Evolutionary conservation across 53 echinoderm and acorn worm genomes (phyloP).

Genomic region (Mesocentrotus franciscanus): DNA sequence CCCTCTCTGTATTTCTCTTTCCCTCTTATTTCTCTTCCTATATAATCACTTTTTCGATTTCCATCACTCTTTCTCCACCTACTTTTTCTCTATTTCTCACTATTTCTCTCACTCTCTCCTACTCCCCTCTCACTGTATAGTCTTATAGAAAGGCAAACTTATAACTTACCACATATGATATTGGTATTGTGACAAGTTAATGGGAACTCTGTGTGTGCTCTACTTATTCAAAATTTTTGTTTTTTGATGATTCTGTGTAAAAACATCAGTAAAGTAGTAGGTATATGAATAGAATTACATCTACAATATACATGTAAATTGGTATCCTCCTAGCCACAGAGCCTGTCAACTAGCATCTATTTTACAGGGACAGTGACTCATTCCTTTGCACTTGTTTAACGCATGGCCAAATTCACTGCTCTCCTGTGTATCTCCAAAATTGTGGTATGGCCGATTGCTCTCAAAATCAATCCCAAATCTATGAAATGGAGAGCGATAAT

Average conservation of each 20-base stretch:
- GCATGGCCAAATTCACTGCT: not conserved
- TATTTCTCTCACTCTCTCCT: not conserved
- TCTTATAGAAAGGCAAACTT: not conserved
- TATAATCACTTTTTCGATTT: not conserved
- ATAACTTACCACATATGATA: not conserved
- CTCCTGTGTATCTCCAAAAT: not conserved
- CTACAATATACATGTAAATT: not conserved
- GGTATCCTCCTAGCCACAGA: not conserved
- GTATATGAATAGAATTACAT: not conserved
- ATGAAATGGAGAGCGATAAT: conserved; percentile 35
- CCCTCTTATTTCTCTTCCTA: not conserved
- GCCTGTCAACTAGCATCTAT: not conserved
- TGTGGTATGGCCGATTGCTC: conserved; percentile 12
- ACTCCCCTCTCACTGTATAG: not conserved
- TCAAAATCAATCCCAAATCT: conserved; percentile 20
- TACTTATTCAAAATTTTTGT: too few relatives aligned
- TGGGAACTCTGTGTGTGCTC: not conserved
- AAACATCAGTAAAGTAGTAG: not conserved
- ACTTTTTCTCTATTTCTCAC: not conserved
- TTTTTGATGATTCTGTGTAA: not conserved
- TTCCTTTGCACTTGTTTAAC: not conserved
- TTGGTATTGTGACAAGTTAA: not conserved
- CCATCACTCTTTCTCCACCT: not conserved
- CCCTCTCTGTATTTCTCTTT: not conserved
- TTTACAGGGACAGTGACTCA: conserved; percentile 23